A percentile compares a stretch with the other conserved stretches of the same genome.
phyloP scores from a whole-genome alignment of 2,888 invertebrate species.

The Rhamnusium bicolor region DNA sequence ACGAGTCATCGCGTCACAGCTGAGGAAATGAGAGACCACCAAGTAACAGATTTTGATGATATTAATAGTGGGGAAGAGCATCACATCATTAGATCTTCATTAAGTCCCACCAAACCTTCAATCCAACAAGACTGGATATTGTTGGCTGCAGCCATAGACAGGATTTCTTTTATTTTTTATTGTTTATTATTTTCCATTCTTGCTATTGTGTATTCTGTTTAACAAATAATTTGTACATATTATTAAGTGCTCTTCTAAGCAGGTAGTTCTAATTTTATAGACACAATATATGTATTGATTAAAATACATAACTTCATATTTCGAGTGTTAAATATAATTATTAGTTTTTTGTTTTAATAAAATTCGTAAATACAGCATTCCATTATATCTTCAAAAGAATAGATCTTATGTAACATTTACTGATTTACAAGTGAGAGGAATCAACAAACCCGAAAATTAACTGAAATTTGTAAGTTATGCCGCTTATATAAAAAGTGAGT shows the following conservation, averaged over 20 bases:
- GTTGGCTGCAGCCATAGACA: conserved; percentile 77
- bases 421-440: no score
- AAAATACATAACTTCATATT: neutral
- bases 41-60: conserved; percentile 68
- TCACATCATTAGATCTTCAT: conserved; percentile 65
- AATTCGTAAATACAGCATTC: neutral
- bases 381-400: no score
- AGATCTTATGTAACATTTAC: no score
- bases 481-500: no score
- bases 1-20: conserved; percentile 63
- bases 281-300: neutral
- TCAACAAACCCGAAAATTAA: no score
- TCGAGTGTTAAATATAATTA: neutral
- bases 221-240: conserved; percentile 37
- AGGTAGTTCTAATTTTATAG: neutral
- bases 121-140: conserved; percentile 78
- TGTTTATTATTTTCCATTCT: conserved; percentile 73
- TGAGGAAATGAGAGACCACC: conserved; percentile 70
- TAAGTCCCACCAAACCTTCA: conserved; percentile 51
- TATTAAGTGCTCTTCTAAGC: neutral
- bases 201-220: conserved; percentile 71
- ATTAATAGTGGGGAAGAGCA: conserved; percentile 66
- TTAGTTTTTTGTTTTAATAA: neutral
- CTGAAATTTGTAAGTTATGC: no score
- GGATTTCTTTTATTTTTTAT: conserved; percentile 75